Base-by-base conservation (phyloP, 2,797 vertebrate genomes). In the Orestias chungarensis region DNA sequence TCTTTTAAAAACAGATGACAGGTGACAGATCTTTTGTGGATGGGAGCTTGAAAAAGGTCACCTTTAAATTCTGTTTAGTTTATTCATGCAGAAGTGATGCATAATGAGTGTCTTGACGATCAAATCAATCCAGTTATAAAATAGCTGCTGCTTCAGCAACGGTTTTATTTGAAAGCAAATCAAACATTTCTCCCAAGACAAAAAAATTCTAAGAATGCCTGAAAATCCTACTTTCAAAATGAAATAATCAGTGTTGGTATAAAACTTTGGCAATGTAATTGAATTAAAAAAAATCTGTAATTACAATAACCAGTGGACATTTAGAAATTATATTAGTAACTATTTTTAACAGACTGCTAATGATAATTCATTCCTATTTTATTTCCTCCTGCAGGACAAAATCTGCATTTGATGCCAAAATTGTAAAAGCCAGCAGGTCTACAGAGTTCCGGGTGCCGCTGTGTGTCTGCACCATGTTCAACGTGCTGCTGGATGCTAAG, bases 381-480 rank as follows among this genome's bases (percentile, higher is more conserved):
- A n/a, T 79, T 66, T 80, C 14, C 0, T 55, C n/a, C 23, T 31
- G 6, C 73, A 99, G 97, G 94, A 99, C 98, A 88, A 96, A 97
- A 93, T 85, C 94, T 68, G 96, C 97, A 0, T 99, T 99, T 87
- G 97, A 99, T 83, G 82, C 93, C 76, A 97, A 96, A 83, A 93
- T 99, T 84, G 96, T 97, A 75, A 98, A 97, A 89, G 93, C 94
- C 46, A 95, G 83, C 86, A 97, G 95, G 90, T 96, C 96, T 0
- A 96, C 96, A 2, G 98, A 99, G 65, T 92, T 94, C 86, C 90
- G 94, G 3, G 93, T 99, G 33, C 93, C 96, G 14, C 84, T 94
- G 64, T 96, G 95, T 0, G 84, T 98, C 76, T 99, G 97, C 84
- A 98, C 97, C 5, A 99, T 99, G 98, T 96, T 99, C 90, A 99